Evolutionary conservation across 2,113 vertebrate species (phyloP).

Genomic region (Oreocharis arfaki): DNA sequence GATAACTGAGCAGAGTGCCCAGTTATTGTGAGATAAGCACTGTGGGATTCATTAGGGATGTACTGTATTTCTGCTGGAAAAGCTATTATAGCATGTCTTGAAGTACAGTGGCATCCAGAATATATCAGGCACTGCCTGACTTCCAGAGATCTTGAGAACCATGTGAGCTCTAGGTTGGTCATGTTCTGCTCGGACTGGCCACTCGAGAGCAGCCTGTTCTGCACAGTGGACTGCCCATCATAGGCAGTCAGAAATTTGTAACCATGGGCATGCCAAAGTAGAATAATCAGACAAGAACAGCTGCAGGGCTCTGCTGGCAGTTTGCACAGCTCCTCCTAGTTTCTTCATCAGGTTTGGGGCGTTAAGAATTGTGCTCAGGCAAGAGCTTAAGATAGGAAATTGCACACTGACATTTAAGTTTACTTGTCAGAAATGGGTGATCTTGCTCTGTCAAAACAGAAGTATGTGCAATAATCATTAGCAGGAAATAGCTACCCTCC

Average conservation of each 20-base stretch:
- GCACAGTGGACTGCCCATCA: background rate
- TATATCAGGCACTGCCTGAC: background rate
- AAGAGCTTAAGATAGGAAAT: background rate
- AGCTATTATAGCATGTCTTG: background rate
- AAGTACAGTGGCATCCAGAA: background rate
- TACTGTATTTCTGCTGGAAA: background rate
- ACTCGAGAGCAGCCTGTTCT: background rate
- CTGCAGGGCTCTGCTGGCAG: background rate
- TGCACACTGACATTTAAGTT: background rate
- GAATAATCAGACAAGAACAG: background rate
- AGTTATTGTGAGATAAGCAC: background rate
- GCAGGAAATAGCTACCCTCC: background rate
- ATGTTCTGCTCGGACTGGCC: background rate
- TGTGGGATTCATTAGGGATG: background rate
- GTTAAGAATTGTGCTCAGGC: background rate
- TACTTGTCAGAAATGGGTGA: background rate
- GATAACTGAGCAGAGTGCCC: background rate
- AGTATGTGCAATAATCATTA: conserved; percentile 16
- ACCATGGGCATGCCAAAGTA: background rate
- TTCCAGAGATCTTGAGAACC: background rate
- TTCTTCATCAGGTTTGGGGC: background rate
- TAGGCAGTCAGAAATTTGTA: background rate
- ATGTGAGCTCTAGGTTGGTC: background rate
- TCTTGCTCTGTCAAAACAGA: background rate
- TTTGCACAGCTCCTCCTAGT: background rate